Evolutionary conservation across 1,140 invertebrate species (phyloP), one percentile per base, ranked within the genome.

Genomic region (Drosophila murphyi): DNA sequence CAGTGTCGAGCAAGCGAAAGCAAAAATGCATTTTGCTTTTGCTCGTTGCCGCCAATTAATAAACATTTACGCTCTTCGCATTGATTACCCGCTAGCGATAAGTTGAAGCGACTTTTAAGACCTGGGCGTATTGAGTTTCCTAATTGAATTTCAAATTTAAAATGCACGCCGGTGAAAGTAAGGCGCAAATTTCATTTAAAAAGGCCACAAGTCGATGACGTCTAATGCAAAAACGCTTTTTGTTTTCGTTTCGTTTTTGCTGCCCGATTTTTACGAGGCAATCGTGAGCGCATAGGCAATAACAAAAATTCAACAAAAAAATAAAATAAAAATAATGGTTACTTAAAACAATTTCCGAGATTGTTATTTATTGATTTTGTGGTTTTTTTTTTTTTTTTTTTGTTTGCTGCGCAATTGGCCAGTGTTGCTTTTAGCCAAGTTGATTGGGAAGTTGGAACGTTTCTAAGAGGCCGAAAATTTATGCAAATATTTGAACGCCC

Each of bases 61-160:
- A 77, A 87, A 88, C 81, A 87, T 88, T 82, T 83, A 88, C 76
- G 54, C 80, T 77, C 82, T 80, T 73, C 73, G 61, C 79, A 82
- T 67, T 68, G 79, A 86, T 86, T 88, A 64, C 78, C 76, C 51
- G 31, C 64, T 4, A 35, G 72, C 76, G 50, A 70, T 76, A 54
- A 35, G 50, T 74, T 50, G 56, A 64, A 59, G 68, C 60, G 62
- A 65, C 76, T 79, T 71, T 72, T 63, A 74, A 55, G 76, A 79
- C 63, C 63, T 68, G 74, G 77, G 81, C 77, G 82, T 74, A 69
- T 74, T 72, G 76, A 28, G 60, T 88, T 88, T 80, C 85, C 77
- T 87, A 87, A 87, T 88, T 87, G 83, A 87, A 87, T 83, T 87
- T 82, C 83, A 82, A 63, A 87, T 87, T 72, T 75, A 45, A 67